Evolutionary conservation across 2,113 vertebrate genomes (phyloP).

Genomic region (Triplophysa rosa): DNA sequence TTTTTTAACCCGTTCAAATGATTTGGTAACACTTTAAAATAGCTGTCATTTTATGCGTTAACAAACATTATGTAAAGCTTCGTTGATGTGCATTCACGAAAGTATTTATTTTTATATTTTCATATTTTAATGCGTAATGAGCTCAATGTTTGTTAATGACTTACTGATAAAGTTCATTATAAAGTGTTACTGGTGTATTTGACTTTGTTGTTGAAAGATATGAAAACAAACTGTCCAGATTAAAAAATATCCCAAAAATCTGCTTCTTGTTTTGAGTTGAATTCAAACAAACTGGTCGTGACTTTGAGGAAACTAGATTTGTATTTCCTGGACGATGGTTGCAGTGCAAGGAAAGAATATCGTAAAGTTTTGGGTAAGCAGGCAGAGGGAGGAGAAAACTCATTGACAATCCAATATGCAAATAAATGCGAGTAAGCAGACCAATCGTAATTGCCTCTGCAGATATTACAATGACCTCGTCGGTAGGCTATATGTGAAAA

Average conservation of each 20-base stretch:
- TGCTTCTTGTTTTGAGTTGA: too few species aligned
- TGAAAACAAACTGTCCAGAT: neutral
- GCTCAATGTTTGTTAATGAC: neutral
- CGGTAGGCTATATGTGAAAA: too few species aligned
- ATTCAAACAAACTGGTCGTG: too few species aligned
- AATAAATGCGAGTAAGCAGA: neutral
- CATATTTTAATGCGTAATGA: neutral
- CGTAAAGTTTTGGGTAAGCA: too few species aligned
- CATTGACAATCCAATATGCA: neutral
- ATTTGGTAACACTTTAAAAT: conserved; percentile 7
- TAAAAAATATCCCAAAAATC: neutral
- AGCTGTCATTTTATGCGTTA: neutral
- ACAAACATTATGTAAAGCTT: neutral
- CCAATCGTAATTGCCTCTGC: neutral
- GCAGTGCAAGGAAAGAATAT: too few species aligned
- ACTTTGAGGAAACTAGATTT: too few species aligned
- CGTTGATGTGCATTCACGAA: neutral
- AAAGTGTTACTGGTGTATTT: neutral
- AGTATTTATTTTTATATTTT: neutral
- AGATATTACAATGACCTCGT: neutral
- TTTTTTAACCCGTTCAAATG: neutral
- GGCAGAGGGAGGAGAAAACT: too few species aligned
- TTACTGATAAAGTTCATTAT: neutral
- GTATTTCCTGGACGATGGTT: too few species aligned
- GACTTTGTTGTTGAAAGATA: neutral